Base-by-base conservation (phyloP, 1,140 invertebrate genomes). In the Zaprionus vittiger region DNA sequence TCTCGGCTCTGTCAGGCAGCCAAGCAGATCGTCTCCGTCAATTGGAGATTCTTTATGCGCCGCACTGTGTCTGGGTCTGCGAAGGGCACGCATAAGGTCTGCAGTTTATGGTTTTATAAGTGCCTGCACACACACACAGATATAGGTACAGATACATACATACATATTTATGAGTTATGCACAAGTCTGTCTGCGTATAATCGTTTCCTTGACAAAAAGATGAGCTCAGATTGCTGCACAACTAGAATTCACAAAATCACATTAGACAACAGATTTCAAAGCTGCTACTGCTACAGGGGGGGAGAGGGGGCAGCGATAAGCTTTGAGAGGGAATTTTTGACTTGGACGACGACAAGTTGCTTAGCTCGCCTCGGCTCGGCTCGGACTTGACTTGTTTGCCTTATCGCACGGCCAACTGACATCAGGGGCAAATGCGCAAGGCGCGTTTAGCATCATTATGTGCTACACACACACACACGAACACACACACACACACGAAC, bases 41-140 rank as follows among this genome's bases (percentile, higher is more conserved):
- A 87, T 89, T 87, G 84, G 74, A 84, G 84, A 87, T 87, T 87
- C 84, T 89, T 87, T 87, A 89, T 87, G 84, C 73, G 80, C 66
- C 54, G 75, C 79, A 38, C 79, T 72, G 84, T 75, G 78, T 81
- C 78, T 72, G 81, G 77, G 78, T 73, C 65, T 22, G 57, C 64
- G 69, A 77, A 77, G 49, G 69, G 68, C 74, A 71, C 44, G 56
- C 84, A 76, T 81, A 89, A 81, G 84, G 84, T 84, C 84, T 81
- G 81, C 85, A 81, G 81, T 84, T 81, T 79, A 87, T 70, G 62
- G 34, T 44, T 67, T 64, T 64, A 66, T 66, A 47, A 52, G 55
- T 38, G 31, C 24, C n/a, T 44, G 7, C 15, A 41, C 15, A 47
- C 2, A 41, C 5, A 41, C 38, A 41, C 15, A n/a, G 14, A 38